Evolutionary conservation across 2,113 vertebrate genomes (phyloP).

Genomic region (Odocoileus hemionus): DNA sequence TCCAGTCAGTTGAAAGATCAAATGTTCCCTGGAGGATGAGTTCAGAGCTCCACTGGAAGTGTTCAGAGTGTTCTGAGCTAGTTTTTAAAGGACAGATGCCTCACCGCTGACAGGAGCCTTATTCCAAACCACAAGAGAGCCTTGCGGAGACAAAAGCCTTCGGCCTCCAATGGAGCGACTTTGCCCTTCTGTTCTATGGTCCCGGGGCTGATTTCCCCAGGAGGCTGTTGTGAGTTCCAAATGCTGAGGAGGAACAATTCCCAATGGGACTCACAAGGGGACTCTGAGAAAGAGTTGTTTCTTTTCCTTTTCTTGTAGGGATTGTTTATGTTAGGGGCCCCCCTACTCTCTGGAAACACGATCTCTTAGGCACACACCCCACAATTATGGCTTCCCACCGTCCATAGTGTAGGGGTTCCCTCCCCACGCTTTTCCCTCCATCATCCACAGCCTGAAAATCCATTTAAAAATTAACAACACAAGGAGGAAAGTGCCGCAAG

Average conservation of each 20-base stretch:
- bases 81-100: conserved; percentile 2
- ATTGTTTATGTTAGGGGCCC: not conserved
- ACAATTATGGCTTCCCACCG: not conserved
- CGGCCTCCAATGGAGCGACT: not conserved
- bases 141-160: not conserved
- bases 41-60: not conserved
- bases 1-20: not conserved
- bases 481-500: conserved; percentile 46
- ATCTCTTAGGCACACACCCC: conserved; percentile 17
- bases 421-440: not conserved
- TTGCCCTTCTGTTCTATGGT: not conserved
- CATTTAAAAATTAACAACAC: conserved; percentile 68
- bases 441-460: conserved; percentile 56
- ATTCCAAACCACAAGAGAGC: not conserved
- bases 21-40: not conserved
- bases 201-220: not conserved
- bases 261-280: not conserved
- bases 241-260: not conserved
- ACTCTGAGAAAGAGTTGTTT: not conserved
- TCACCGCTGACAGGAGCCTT: not conserved
- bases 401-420: not conserved
- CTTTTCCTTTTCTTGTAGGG: conserved; percentile 23
- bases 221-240: not conserved
- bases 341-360: conserved; percentile 20
- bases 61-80: not conserved